Percentiles rank a stretch among this genome's conserved stretches.
Evolutionary conservation across 2,113 vertebrate genomes (phyloP).

Genomic region (Oreochromis niloticus): DNA sequence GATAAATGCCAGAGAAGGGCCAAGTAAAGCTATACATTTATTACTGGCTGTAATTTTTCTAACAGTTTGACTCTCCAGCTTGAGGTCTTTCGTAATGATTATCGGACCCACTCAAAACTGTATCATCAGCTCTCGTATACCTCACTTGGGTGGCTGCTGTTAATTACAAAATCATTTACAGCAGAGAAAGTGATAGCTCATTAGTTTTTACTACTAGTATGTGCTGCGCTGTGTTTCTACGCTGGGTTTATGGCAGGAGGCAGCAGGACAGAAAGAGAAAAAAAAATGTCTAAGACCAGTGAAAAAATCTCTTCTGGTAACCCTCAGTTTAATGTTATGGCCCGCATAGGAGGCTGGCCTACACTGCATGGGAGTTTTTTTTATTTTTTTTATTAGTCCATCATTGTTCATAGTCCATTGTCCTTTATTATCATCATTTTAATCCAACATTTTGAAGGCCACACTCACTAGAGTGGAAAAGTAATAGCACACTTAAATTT

Average conservation of each 20-base stretch:
- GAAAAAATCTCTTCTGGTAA: constrained; percentile 35
- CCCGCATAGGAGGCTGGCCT: constrained; percentile 29
- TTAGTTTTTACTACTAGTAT: constrained; percentile 60
- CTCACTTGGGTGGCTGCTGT: constrained; percentile 55
- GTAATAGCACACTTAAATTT: background rate
- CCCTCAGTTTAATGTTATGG: constrained; percentile 31
- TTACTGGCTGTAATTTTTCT: background rate
- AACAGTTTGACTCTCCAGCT: background rate
- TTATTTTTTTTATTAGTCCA: background rate
- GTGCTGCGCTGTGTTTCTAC: constrained; percentile 24
- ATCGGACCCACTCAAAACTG: constrained; percentile 15
- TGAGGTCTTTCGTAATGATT: constrained; percentile 21
- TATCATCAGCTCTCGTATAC: constrained; percentile 40
- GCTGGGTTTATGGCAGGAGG: constrained; percentile 35
- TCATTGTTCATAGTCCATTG: constrained; percentile 44
- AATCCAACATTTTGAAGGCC: constrained; percentile 39
- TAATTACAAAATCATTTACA: constrained; percentile 62
- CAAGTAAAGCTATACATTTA: background rate
- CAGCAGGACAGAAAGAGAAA: constrained; percentile 26
- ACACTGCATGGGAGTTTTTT: background rate
- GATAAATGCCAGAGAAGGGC: constrained; percentile 4
- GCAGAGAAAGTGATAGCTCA: constrained; percentile 58
- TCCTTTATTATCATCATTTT: constrained; percentile 41
- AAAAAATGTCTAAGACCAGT: constrained; percentile 31
- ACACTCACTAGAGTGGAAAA: constrained; percentile 13